Base-by-base conservation (phyloP, 2,888 invertebrate species). In the Siphlonurus alternatus region DNA sequence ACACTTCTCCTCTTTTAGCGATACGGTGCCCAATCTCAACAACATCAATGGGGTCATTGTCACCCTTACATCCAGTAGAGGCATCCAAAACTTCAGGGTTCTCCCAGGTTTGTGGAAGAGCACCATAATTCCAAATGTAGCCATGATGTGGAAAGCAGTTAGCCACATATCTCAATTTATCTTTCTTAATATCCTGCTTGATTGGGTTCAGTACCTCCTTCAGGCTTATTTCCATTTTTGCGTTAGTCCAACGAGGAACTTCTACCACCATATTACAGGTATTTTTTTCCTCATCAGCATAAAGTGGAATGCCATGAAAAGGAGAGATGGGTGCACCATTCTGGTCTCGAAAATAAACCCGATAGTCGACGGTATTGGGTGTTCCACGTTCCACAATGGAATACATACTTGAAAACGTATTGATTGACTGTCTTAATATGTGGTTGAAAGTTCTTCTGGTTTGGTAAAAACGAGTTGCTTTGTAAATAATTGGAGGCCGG, bases 111-210 rank as follows among this genome's bases (percentile, higher is more conserved):
- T 82, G 83, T 2, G 83, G 83, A n/a, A 84, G 70, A 15, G 83
- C 83, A 54, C 83, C 83, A 71, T 83, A 84, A 72, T 83, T 83
- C 83, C 83, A 83, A 69, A 83, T 83, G 72, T 84, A 84, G 20
- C 83, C 83, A 71, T 82, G 80, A 72, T 83, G 81, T n/a, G 83
- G 83, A 71, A 83, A 83, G 67, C 78, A 76, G 72, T 84, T 84
- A 69, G 81, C 77, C 7, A 84, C 83, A 73, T 76, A 84, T 24
- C 83, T 75, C 1, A 82, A 74, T 64, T 78, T 76, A 15, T 80
- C 82, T 69, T 82, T 83, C 74, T 83, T 84, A 3, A 79, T 74
- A 72, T 84, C 83, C 71, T 84, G 83, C 70, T 81, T 81, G 67
- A 83, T 81, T 5, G 83, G 83, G 69, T 82, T 82, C 69, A 83